phyloP scores from a whole-genome alignment of 2,113 vertebrate species.

The Ptilonorhynchus violaceus region DNA sequence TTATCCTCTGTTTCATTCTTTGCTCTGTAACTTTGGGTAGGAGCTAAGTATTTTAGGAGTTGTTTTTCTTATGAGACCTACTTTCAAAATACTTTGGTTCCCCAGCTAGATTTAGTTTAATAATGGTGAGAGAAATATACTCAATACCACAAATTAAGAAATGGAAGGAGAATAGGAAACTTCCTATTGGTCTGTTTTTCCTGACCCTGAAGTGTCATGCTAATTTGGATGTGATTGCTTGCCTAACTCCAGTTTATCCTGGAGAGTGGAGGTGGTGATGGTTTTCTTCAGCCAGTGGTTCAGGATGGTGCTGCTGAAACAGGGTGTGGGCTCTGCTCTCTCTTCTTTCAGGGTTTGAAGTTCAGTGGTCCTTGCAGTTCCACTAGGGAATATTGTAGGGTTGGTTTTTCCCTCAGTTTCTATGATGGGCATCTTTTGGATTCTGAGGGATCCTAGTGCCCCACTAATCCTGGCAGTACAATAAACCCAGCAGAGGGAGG shows the following conservation, averaged over 20 bases:
- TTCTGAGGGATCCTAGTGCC: background rate
- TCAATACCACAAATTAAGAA: background rate
- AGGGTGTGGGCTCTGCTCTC: background rate
- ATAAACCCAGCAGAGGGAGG: background rate
- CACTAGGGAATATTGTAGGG: background rate
- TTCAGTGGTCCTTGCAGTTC: background rate
- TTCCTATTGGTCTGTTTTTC: background rate
- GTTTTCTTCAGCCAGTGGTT: background rate
- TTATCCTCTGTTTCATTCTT: background rate
- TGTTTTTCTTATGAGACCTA: background rate
- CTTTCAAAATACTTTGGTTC: background rate
- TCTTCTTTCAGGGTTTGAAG: background rate
- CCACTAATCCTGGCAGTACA: too few species aligned
- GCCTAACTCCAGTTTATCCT: background rate
- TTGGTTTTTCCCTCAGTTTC: background rate
- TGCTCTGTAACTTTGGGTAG: background rate
- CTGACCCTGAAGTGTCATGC: fast-evolving
- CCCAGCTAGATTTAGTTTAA: background rate
- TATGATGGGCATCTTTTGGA: too few species aligned
- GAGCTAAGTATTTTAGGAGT: background rate
- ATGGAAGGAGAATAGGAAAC: background rate
- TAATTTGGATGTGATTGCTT: background rate
- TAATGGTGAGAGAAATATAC: too few species aligned
- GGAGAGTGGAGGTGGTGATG: background rate
- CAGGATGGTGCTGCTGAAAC: background rate